Base-by-base conservation (phyloP, 2,113 vertebrate genomes). In the Myiozetetes cayanensis region DNA sequence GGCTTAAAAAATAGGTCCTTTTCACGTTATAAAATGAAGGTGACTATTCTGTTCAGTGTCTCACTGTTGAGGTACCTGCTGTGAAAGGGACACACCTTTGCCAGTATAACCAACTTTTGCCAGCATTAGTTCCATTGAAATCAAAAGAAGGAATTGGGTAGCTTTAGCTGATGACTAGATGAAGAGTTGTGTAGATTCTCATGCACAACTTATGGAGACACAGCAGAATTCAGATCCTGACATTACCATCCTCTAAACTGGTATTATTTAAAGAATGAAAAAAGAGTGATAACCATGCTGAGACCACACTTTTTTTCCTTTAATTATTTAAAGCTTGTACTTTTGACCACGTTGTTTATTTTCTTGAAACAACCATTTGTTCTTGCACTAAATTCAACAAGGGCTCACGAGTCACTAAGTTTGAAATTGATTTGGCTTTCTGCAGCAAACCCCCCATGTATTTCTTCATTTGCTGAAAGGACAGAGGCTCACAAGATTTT, bases 311-410 rank as follows among this genome's bases (percentile, higher is more conserved):
- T 61, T 22, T 27, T 41, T 23, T 47, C 9, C 44, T 52, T 52
- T 28, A 85, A 86, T 0, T 2, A 84, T 90, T 85, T 90, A 46
- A 89, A 84, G 9, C 19, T 79, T 67, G 8, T 49, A 47, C 10
- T 78, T 96, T 82, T 10, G 5, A 50, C 52, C 3, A 6, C 88
- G 24, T 21, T 62, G 31, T 55, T 91, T 90, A 71, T 94, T 92
- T 96, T 50, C 39, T 68, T 78, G 33, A 94, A 85, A 75, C 12
- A 77, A 62, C 46, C 41, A 28, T 78, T 93, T 92, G 58, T 92
- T 95, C 62, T 97, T 86, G 24, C 70, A 73, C 55, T 89, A 81
- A 90, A 92, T 73, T 87, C 88, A 92, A 78, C 72, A 91, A 87
- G 49, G 12, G 13, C 65, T 95, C 37, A 61, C 83, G 67, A 94